Percentiles rank a stretch among this genome's conserved stretches.
phyloP scores from a whole-genome alignment of 1,140 invertebrate genomes.

The Cyrtorhinus lividipennis region DNA sequence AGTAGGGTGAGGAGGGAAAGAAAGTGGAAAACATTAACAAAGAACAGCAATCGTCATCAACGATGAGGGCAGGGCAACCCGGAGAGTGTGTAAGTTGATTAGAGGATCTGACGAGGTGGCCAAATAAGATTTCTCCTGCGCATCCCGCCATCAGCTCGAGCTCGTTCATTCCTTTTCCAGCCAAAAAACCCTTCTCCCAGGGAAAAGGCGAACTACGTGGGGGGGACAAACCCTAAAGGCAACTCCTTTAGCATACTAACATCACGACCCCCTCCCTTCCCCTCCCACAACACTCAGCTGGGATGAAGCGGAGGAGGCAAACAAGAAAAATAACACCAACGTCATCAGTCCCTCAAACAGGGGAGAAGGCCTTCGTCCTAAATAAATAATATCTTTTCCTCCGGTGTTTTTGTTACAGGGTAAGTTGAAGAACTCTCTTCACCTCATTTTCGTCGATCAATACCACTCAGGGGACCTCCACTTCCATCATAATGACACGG shows the following conservation, averaged over 20 bases:
- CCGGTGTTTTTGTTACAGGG: not conserved
- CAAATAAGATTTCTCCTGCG: slow-evolving; percentile 11
- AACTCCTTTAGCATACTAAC: slow-evolving; percentile 13
- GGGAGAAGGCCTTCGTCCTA: slow-evolving; percentile 1
- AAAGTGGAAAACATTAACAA: slow-evolving; percentile 17
- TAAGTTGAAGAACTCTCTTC: not conserved
- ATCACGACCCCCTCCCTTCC: not conserved
- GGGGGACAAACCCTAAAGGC: slow-evolving; percentile 8
- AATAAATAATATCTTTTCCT: slow-evolving; percentile 2
- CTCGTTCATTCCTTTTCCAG: slow-evolving; percentile 1
- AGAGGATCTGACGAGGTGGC: slow-evolving; percentile 16
- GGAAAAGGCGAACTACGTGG: not conserved
- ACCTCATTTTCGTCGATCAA: not conserved
- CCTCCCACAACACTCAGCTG: not conserved
- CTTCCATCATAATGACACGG: not conserved
- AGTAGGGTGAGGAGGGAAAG: not conserved
- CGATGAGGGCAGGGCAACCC: slow-evolving; percentile 6
- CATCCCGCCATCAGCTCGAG: not conserved
- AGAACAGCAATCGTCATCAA: slow-evolving; percentile 17
- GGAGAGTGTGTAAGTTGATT: slow-evolving; percentile 15
- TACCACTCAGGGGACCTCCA: not conserved
- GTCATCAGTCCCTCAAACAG: slow-evolving; percentile 8
- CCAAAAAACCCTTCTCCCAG: not conserved
- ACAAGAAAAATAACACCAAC: slow-evolving; percentile 6
- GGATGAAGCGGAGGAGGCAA: not conserved